Evolutionary conservation across 2,888 invertebrate genomes (phyloP).

Genomic region (Cordylochernes scorpioides): DNA sequence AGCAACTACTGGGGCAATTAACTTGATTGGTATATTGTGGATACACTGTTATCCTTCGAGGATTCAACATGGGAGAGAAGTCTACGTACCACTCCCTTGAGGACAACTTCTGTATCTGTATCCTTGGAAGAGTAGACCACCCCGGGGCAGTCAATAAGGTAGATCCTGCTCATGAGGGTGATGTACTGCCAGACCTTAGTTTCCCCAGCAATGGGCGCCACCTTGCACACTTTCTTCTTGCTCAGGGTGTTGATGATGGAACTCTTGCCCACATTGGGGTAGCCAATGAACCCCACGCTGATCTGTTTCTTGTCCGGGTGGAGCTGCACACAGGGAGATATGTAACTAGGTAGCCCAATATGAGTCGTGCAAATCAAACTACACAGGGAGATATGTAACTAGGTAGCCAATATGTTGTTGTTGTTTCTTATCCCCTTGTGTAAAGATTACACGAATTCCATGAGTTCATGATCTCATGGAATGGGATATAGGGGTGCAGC

Average conservation of each 20-base stretch:
- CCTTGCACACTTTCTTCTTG: conserved; percentile 92
- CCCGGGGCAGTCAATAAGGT: conserved; percentile 92
- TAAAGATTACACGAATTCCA: too few species aligned
- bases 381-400: too few species aligned
- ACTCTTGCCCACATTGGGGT: conserved; percentile 95
- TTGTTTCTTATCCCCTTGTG: too few species aligned
- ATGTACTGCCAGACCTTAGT: conserved; percentile 92
- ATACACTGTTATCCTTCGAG: too few species aligned
- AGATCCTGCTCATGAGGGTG: conserved; percentile 84
- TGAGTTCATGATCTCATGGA: too few species aligned
- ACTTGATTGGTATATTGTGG: too few species aligned
- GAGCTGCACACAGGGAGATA: conserved; percentile 25
- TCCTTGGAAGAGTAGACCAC: conserved; percentile 91
- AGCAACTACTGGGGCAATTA: too few species aligned
- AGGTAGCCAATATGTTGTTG: too few species aligned
- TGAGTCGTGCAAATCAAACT: too few species aligned
- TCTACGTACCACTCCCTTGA: conserved; percentile 60
- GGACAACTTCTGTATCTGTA: conserved; percentile 54
- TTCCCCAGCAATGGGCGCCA: conserved; percentile 80
- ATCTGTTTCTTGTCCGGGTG: conserved; percentile 94
- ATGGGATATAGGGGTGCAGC: too few species aligned
- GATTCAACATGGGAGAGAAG: too few species aligned
- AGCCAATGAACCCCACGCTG: conserved; percentile 92
- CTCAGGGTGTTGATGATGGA: conserved; percentile 88
- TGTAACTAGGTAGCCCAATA: too few species aligned